Evolutionary conservation across 2,888 invertebrate species (phyloP), one percentile per base, ranked within the genome.

Genomic region (Conops quadrifasciatus): DNA sequence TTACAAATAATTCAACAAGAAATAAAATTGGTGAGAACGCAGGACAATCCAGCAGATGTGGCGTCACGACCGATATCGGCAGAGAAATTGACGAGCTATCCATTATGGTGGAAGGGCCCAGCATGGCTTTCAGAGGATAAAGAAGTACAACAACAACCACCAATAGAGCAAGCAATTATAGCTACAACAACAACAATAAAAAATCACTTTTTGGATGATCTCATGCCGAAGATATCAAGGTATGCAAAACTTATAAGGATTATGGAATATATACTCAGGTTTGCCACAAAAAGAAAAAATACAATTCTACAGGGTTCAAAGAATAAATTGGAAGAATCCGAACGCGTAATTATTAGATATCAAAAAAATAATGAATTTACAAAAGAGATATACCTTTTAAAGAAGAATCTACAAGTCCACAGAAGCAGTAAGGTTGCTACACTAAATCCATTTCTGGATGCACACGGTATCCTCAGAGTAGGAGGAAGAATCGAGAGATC

Each of bases 381-480:
- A 21, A 19, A 19, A 62, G 16, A 62, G 2, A 62, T 62, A 28
- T 13, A 62, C 26, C 28, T 13, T 62, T 62, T 21, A 62, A 13
- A 62, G 28, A 62, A 19, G 24, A 5, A 62, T 62, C 24, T 62
- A 7, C 30, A 62, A 26, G 62, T 28, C 26, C 36, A 30, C 30
- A 26, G 30, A 62, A 62, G 62, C 13, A 36, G 62, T 43, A 43
- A 43, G 13, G 13, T 11, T 43, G 45, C 45, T 43, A 43, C 45
- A 43, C 45, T 43, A 11, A 58, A 58, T 56, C 53, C 43, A 56
- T 24, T 53, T 47, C 13, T 67, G 21, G 63, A 67, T 47, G 16
- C 24, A n/a, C n/a, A 67, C 7, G 63, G 71, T 21, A 43, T 71
- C 15, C 62, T 71, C 19, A 51, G 71, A 15, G 67, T 71, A 1